These are phyloP conservation scores for Euclidia mi DNA, from an alignment of 2,888 invertebrate species.

Conservation along the genomic window DNA sequence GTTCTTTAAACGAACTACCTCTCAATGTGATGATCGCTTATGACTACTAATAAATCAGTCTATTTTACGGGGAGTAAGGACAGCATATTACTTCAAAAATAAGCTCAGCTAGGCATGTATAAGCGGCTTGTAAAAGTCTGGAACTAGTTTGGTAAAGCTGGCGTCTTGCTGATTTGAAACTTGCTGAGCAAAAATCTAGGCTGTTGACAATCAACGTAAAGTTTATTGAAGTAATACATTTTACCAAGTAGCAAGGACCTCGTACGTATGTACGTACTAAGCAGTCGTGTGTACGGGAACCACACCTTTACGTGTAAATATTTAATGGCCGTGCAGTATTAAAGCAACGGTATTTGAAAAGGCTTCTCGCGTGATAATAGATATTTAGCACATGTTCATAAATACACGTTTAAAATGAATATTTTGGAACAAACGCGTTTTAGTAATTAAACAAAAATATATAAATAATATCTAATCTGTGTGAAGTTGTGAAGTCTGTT, in stretches of 20 bases:
- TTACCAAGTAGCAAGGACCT: not conserved
- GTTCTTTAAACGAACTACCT: constrained; percentile 24
- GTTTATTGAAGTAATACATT: too few relatives aligned
- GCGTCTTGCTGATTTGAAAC: too few relatives aligned
- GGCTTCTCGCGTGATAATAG: constrained; percentile 54
- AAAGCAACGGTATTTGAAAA: constrained; percentile 42
- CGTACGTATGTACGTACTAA: too few relatives aligned
- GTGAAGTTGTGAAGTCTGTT: constrained; percentile 46
- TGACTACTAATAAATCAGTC: constrained; percentile 17
- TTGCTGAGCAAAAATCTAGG: too few relatives aligned
- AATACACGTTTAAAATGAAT: constrained; percentile 39
- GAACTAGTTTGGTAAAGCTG: too few relatives aligned
- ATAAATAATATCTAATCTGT: constrained; percentile 20
- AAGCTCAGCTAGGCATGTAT: too few relatives aligned
- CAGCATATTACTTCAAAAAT: not conserved
- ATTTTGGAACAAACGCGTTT: constrained; percentile 52
- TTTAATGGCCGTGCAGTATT: constrained; percentile 51
- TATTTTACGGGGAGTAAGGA: constrained; percentile 2
- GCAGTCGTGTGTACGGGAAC: constrained; percentile 32
- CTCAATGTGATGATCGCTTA: constrained; percentile 24
- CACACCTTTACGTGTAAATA: constrained; percentile 35
- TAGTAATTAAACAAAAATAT: constrained; percentile 36
- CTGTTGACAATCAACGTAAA: too few relatives aligned
- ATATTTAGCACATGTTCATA: constrained; percentile 44
- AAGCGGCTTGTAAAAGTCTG: too few relatives aligned